Percentiles rank a stretch among this genome's conserved stretches.
phyloP scores from a whole-genome alignment of 2,113 vertebrate species.

The Psittacara wagleri region DNA sequence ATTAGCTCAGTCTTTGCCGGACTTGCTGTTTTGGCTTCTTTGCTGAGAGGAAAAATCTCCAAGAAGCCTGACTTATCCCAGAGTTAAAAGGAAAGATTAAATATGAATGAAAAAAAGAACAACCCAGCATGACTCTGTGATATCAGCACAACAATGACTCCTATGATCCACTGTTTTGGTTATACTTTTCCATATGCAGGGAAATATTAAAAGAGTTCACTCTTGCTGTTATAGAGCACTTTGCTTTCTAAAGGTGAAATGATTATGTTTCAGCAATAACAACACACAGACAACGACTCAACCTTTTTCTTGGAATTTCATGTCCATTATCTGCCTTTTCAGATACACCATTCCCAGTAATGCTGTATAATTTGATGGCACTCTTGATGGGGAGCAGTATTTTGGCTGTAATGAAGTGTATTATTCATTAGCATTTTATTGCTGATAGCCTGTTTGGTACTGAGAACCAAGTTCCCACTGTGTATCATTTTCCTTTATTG shows the following conservation, averaged over 20 bases:
- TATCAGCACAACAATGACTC: background rate
- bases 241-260: background rate
- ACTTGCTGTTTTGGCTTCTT: background rate
- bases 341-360: background rate
- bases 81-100: slow-evolving; percentile 17
- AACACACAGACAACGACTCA: background rate
- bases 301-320: background rate
- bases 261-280: background rate
- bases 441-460: slow-evolving; percentile 2
- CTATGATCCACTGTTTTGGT: background rate
- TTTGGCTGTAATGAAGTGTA: slow-evolving; percentile 47
- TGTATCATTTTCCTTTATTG: slow-evolving; percentile 38
- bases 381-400: background rate
- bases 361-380: slow-evolving; percentile 1
- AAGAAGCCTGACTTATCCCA: background rate
- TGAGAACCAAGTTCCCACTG: background rate
- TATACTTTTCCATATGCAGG: background rate
- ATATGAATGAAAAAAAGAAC: background rate
- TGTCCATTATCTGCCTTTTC: background rate
- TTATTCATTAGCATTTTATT: slow-evolving; percentile 42
- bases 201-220: background rate
- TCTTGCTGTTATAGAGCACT: background rate
- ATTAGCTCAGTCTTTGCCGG: background rate
- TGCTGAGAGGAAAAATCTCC: background rate
- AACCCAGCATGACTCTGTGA: background rate